Evolutionary conservation across 2,888 invertebrate genomes (phyloP).

Genomic region (Bruchidius siliquastri): DNA sequence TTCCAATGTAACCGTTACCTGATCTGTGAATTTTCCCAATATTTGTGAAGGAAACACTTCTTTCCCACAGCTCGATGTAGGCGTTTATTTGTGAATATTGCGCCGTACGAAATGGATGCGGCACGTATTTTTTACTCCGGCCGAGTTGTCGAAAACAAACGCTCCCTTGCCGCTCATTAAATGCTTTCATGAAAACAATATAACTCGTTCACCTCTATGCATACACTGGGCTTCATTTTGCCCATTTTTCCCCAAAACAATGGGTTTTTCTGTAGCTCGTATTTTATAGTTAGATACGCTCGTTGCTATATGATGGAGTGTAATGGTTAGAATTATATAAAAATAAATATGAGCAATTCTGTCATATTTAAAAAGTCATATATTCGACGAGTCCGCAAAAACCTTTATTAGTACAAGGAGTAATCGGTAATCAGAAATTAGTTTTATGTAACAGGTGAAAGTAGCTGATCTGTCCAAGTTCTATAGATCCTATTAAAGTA

Average conservation of each 20-base stretch:
- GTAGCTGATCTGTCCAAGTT: no score
- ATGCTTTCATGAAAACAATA: not conserved
- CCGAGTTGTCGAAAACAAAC: not conserved
- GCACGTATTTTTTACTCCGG: not conserved
- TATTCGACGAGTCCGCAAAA: no score
- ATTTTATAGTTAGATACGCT: not conserved
- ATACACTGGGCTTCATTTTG: not conserved
- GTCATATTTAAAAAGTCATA: no score
- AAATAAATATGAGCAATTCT: no score
- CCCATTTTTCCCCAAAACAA: not conserved
- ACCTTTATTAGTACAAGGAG: no score
- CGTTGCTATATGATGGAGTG: not conserved
- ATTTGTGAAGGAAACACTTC: not conserved
- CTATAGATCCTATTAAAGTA: no score
- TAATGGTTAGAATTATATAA: no score
- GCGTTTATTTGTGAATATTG: not conserved
- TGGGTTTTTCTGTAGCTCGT: not conserved
- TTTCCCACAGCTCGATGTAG: not conserved
- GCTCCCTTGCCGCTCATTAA: not conserved
- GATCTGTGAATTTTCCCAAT: no score
- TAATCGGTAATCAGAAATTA: no score
- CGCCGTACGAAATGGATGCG: not conserved
- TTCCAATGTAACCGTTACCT: no score
- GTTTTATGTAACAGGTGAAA: no score
- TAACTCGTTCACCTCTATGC: not conserved